Percentiles rank a stretch among this genome's conserved stretches.
Evolutionary conservation across 2,797 vertebrate genomes (phyloP).

Genomic region (Zalophus californianus): DNA sequence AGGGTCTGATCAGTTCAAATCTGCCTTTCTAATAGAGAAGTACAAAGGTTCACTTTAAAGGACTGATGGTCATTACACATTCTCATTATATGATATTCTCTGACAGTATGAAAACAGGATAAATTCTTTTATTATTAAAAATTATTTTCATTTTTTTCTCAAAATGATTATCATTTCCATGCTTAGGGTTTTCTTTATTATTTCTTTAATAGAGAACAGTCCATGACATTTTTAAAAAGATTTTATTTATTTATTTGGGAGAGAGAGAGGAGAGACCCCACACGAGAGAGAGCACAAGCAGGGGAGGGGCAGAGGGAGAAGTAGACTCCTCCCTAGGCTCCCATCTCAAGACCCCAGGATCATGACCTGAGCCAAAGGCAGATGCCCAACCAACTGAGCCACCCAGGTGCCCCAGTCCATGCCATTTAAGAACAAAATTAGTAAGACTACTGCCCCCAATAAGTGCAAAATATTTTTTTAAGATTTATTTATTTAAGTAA

Average conservation of each 20-base stretch:
- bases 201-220: not conserved
- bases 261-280: too few species aligned
- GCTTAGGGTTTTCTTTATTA: not conserved
- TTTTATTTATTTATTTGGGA: too few species aligned
- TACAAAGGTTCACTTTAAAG: not conserved
- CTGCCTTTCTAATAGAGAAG: not conserved
- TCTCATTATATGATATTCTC: not conserved
- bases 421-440: slow-evolving; percentile 25
- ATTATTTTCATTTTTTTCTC: not conserved
- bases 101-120: not conserved
- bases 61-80: not conserved
- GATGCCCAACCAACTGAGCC: too few species aligned
- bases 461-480: not conserved
- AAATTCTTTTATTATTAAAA: not conserved
- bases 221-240: too few species aligned
- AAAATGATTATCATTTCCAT: not conserved
- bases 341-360: too few species aligned
- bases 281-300: too few species aligned
- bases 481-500: not conserved
- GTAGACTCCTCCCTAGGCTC: too few species aligned
- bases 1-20: not conserved
- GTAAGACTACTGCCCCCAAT: not conserved
- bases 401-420: too few species aligned
- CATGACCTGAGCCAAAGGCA: too few species aligned
- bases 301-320: too few species aligned